Evolutionary conservation across 2,113 vertebrate species (phyloP), one percentile per base, ranked within the genome.

Genomic region (Leptobrachium ailaonicum): DNA sequence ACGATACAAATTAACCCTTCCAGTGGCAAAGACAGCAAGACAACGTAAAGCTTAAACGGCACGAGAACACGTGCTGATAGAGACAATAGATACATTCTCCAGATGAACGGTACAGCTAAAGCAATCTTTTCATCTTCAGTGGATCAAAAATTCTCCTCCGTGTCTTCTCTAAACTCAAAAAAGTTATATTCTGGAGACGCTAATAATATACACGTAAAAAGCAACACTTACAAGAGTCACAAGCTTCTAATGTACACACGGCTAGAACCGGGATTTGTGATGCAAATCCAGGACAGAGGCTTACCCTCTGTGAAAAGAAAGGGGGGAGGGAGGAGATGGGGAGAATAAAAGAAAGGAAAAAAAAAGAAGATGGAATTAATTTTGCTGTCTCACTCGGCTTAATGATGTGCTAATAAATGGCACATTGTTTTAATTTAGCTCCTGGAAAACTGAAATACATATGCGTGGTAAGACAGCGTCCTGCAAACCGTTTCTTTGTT

Each of bases 331-430:
- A 60, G 50, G 40, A 32, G 2, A 41, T 14, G 14, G 6, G 14
- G 6, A 8, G 20, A 32, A 32, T 32, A 32, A 32, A 32, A 66
- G 10, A 40, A 78, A 41, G 84, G 77, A 78, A 73, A 69, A 45
- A 82, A 80, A 63, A 58, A 77, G 83, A 85, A 82, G 73, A 70
- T 76, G 62, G 81, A 85, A 78, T 54, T 75, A 63, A 79, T 79
- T 69, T 83, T 83, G 77, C 73, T 83, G 58, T 71, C 74, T 67
- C 58, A 45, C 66, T 72, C 45, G 2, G 40, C 69, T 85, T 82
- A 85, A 77, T 78, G 44, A 79, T 45, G 79, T 84, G 75, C 75
- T 87, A 87, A 84, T 82, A 82, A 83, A 81, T 44, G 79, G 56
- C 79, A 88, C 44, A 53, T 87, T 86, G 71, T 71, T 86, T 85